phyloP scores from a whole-genome alignment of 1,140 invertebrate species.

The Bombus affinis region DNA sequence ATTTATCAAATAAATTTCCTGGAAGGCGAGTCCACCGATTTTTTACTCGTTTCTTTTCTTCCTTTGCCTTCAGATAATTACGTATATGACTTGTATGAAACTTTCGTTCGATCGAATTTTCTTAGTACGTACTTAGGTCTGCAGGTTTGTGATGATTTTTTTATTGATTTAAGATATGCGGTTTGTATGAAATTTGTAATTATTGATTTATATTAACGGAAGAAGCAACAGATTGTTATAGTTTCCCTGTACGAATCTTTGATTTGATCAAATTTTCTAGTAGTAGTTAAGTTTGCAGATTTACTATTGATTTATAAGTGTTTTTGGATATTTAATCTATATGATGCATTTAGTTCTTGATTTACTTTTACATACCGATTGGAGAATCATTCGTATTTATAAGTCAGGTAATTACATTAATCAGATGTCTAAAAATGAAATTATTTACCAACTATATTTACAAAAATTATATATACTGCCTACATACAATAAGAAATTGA shows the following conservation, averaged over 20 bases:
- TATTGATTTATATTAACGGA: background rate
- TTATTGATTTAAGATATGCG: background rate
- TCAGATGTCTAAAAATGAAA: background rate
- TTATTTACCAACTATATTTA: too few species aligned
- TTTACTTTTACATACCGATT: too few species aligned
- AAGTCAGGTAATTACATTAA: background rate
- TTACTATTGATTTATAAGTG: background rate
- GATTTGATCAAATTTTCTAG: background rate
- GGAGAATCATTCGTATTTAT: too few species aligned
- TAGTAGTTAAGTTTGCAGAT: too few species aligned
- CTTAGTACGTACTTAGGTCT: background rate
- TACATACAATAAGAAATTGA: too few species aligned
- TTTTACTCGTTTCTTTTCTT: background rate
- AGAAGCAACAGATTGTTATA: background rate
- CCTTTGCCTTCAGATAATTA: background rate
- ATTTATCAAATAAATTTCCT: conserved; percentile 53
- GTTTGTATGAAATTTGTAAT: background rate
- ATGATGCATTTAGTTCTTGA: too few species aligned
- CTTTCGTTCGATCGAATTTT: background rate
- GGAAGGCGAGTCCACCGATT: conserved; percentile 7
- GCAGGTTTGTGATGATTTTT: background rate
- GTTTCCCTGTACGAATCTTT: background rate
- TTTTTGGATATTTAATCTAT: background rate
- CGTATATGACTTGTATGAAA: background rate
- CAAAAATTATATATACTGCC: too few species aligned